Conservation (phyloP, 2,797 vertebrate species). For the Spheniscus humboldti region DNA sequence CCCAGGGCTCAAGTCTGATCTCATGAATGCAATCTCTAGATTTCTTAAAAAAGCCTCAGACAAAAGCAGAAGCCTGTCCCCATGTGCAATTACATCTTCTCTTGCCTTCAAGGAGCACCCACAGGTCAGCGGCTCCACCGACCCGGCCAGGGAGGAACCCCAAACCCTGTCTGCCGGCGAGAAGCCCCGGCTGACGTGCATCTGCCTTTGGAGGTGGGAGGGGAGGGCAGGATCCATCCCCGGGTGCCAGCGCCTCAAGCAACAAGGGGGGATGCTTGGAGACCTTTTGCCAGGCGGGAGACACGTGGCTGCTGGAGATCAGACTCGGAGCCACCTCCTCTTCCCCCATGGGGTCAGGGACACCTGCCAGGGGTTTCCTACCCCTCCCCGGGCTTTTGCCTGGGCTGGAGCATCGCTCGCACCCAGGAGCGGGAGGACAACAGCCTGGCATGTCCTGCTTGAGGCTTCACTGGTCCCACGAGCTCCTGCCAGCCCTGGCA, state of each 20-base stretch:
- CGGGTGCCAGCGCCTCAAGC: fast-evolving
- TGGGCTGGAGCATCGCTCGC: not conserved
- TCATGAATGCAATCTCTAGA: not conserved
- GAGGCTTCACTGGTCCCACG: not conserved
- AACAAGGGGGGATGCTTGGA: not conserved
- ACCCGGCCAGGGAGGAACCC: not conserved
- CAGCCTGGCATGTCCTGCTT: fast-evolving
- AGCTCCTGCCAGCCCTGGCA: not conserved
- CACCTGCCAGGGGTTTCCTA: not conserved
- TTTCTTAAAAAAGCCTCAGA: not conserved
- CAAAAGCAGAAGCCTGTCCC: not conserved
- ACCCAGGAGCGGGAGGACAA: not conserved
- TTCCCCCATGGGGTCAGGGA: not conserved
- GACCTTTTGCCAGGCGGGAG: not conserved
- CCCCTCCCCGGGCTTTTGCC: fast-evolving
- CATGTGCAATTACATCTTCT: not conserved
- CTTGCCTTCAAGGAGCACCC: not conserved
- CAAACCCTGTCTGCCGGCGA: fast-evolving
- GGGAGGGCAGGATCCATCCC: not conserved
- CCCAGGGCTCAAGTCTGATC: not conserved
- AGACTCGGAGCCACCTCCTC: not conserved
- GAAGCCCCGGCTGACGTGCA: fast-evolving
- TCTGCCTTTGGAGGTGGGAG: not conserved
- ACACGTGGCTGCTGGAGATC: not conserved
- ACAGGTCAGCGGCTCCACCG: not conserved